Evolutionary conservation across 2,797 vertebrate genomes (phyloP), one percentile per base, ranked within the genome.

Genomic region (Hypotaenidia okinawae): DNA sequence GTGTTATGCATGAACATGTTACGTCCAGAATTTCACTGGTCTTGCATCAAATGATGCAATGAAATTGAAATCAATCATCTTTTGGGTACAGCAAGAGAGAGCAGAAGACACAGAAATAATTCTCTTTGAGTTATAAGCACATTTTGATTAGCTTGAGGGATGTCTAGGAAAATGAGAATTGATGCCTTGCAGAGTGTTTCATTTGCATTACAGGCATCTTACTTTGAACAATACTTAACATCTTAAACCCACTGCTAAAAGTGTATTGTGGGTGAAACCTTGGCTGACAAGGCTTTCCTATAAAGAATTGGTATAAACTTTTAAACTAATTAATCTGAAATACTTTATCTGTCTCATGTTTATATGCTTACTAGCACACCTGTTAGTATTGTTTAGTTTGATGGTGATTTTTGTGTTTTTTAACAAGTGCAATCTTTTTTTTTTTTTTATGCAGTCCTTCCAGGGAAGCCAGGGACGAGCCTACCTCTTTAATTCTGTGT

Each of bases 401-500:
- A 2, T 80, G 33, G 9, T 5, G 2, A 3, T 23, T 72, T 35
- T 54, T 58, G 24, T 75, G 22, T 6, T n/a, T 68, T 80, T 85
- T 91, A 91, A 96, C 37, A 13, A 79, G 9, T 66, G 39, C 7
- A 15, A 43, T 77, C 41, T 28, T 57, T 45, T 27, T 83, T 35
- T 35, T 35, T 81, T 68, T 87, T 76, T 32, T 3, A 73, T 95
- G 66, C 98, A 99, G 99, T 99, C 99, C 96, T 99, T 99, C 98
- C 99, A 99, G 98, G 99, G 99, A 93, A 99, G 99, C 96, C 99
- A 99, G 97, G 99, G 99, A 92, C 98, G 99, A 98, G 99, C 99
- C 97, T 99, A 99, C 98, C 99, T 99, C 98, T 99, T 99, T 97
- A 99, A 99, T 95, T 99, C 99, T 67, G 99, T 99, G 99, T 99